Base-by-base conservation (phyloP, 2,888 invertebrate genomes). In the Drosophila kanekoi region DNA sequence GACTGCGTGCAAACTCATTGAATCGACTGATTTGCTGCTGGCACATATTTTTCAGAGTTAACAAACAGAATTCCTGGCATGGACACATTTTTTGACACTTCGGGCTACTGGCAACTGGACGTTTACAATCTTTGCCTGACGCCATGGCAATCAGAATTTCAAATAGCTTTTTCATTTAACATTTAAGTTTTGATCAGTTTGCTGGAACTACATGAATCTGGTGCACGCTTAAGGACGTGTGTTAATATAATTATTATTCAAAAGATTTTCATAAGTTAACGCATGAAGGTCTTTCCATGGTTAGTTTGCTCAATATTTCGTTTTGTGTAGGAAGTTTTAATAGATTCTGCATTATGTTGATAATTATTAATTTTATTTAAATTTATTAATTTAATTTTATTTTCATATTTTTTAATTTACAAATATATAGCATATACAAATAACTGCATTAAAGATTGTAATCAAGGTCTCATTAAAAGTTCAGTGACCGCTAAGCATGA, bases 381-480 rank as follows among this genome's bases (percentile, higher is more conserved):
- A 28, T 28, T 8, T 0, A 8, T 8, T 8, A 28, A 28, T 28
- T 28, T 0, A 0, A 8, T 8, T 28, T 23, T 23, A 5, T 1
- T 23, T 5, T 23, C 5, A 23, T 23, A 1, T 23, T 23, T 23
- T 23, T 23, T 4, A 23, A 23, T 23, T 23, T 23, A n/a, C n/a
- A 6, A 23, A 23, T 5, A 23, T 23, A 23, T 0, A 18, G 35
- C 13, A 16, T 10, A 10, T 14, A 18, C 1, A 20, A 10, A 20
- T 9, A 11, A n/a, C 9, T 18, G 28, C 1, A 32, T 14, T 43
- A n/a, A 28, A 18, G 8, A 43, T 63, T 1, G 16, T 32, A 49
- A 43, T 43, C 16, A 13, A 10, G 35, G 11, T 52, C 47, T 79
- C 64, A 75, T 79, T 82, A 56, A 75, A 68, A 68, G 63, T 62